Conservation (phyloP, 2,888 invertebrate genomes). For the Oeneis ivallda region DNA sequence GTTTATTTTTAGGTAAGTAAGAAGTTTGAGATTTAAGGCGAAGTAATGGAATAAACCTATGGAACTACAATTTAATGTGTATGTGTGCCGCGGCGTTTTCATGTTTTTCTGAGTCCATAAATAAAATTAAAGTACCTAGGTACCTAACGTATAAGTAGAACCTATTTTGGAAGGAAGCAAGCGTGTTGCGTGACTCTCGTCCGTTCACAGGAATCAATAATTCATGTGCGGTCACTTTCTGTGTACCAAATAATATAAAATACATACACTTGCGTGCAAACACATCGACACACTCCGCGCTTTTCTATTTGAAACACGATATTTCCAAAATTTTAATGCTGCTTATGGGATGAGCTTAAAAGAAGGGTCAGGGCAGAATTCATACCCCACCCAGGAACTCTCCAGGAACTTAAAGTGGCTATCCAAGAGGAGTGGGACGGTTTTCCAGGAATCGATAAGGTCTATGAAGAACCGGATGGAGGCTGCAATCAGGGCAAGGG, state of each 20-base stretch:
- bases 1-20: neutral
- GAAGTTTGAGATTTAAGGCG: neutral
- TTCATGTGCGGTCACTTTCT: constrained; percentile 43
- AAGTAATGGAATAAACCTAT: neutral
- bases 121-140: constrained; percentile 3
- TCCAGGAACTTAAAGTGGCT: too few relatives aligned
- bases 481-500: too few relatives aligned
- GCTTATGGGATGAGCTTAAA: too few relatives aligned
- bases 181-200: constrained; percentile 38
- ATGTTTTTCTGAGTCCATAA: neutral
- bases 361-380: too few relatives aligned
- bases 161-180: constrained; percentile 20
- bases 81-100: neutral
- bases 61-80: neutral
- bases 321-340: too few relatives aligned
- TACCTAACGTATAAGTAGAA: constrained; percentile 13
- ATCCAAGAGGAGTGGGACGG: too few relatives aligned
- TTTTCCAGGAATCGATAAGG: too few relatives aligned
- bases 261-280: too few relatives aligned
- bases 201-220: constrained; percentile 38
- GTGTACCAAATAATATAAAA: constrained; percentile 27
- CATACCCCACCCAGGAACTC: too few relatives aligned
- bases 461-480: too few relatives aligned
- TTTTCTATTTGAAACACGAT: too few relatives aligned
- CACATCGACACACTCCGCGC: too few relatives aligned